A percentile compares a stretch with the other conserved stretches of the same genome.
Evolutionary conservation across 1,140 invertebrate species (phyloP).

Genomic region (Trichomalopsis sarcophagae): DNA sequence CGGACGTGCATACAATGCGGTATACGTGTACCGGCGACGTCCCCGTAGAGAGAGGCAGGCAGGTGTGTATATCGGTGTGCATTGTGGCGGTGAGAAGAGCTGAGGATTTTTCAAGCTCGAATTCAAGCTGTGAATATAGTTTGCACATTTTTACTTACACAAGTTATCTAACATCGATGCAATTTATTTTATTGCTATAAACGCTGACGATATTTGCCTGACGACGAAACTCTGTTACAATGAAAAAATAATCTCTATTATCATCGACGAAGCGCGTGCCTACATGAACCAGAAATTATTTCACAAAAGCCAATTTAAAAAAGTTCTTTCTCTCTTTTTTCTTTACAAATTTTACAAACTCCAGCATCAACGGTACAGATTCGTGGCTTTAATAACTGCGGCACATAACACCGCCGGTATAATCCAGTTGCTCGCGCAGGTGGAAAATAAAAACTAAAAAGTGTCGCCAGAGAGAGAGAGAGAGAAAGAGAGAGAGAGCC

Average conservation of each 20-base stretch:
- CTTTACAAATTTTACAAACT: no score
- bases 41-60: background rate
- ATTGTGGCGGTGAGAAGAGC: background rate
- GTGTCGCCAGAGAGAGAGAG: background rate
- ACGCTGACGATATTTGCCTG: no score
- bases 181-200: no score
- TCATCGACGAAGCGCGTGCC: no score
- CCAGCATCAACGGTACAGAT: background rate
- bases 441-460: conserved; percentile 1
- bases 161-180: no score
- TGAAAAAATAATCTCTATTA: no score
- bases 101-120: background rate
- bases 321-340: no score
- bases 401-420: background rate
- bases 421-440: background rate
- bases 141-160: no score
- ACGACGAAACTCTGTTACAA: no score
- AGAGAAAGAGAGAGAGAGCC: background rate
- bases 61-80: background rate
- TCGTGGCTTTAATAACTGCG: background rate
- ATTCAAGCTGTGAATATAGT: no score
- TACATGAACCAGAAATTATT: no score
- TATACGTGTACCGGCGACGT: background rate
- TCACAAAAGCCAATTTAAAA: no score
- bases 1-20: background rate